Percentiles rank a stretch among this genome's conserved stretches.
Evolutionary conservation across 2,113 vertebrate genomes (phyloP).

Genomic region (Ranitomeya imitator): DNA sequence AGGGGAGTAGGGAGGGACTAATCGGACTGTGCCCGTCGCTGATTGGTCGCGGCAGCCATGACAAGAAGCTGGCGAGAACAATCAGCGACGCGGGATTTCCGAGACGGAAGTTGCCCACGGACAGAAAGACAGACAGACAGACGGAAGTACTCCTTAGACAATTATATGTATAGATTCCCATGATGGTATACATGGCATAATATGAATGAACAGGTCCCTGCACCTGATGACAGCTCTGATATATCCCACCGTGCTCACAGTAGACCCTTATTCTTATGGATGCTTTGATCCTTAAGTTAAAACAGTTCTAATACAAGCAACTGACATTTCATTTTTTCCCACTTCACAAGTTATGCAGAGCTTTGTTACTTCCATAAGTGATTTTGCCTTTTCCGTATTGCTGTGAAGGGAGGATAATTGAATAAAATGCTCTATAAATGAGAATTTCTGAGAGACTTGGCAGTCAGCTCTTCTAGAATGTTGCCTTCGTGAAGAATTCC

Average conservation of each 20-base stretch:
- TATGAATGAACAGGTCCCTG: not conserved
- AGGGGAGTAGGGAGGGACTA: no score
- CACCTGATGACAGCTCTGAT: not conserved
- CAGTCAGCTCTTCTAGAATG: constrained; percentile 13
- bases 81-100: no score
- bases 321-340: constrained; percentile 4
- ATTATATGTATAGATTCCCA: no score
- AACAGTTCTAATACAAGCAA: constrained; percentile 11
- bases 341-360: constrained; percentile 32
- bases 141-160: no score
- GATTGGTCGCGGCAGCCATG: no score
- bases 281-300: not conserved
- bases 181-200: not conserved
- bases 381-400: constrained; percentile 36
- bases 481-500: constrained; percentile 48
- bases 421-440: constrained; percentile 48
- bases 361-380: constrained; percentile 32
- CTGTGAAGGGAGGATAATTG: constrained; percentile 42
- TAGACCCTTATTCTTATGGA: not conserved
- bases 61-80: no score
- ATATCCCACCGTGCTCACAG: not conserved
- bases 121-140: no score
- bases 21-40: no score
- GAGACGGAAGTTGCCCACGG: no score
- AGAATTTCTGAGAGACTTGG: constrained; percentile 36